A percentile compares a stretch with the other conserved stretches of the same genome.
phyloP scores from a whole-genome alignment of 2,797 vertebrate genomes.

The Enteromius unitaeniatus region DNA sequence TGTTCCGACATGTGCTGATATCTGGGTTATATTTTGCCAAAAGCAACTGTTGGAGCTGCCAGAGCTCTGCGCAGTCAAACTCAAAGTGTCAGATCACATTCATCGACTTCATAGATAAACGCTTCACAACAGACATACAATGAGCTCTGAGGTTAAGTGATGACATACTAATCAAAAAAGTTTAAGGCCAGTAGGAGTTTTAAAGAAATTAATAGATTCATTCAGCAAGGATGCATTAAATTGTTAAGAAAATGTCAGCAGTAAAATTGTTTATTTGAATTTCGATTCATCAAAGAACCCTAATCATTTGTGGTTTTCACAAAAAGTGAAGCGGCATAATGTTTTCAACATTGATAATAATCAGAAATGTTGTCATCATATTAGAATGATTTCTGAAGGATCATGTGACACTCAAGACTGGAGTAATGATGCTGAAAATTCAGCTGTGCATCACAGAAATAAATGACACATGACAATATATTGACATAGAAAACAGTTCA shows the following conservation, averaged over 20 bases:
- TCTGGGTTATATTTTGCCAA: not conserved
- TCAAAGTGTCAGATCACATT: not conserved
- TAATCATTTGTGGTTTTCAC: no score
- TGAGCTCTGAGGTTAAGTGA: not conserved
- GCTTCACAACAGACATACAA: not conserved
- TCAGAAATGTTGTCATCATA: no score
- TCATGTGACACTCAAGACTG: not conserved
- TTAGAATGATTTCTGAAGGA: no score
- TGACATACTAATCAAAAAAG: not conserved
- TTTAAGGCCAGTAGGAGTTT: not conserved
- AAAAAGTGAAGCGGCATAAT: no score
- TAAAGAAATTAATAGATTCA: not conserved
- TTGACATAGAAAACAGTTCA: not conserved
- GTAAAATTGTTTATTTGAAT: no score
- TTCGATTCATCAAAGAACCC: no score
- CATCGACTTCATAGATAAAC: not conserved
- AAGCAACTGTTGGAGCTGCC: not conserved
- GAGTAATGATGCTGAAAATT: not conserved
- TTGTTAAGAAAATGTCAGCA: not conserved
- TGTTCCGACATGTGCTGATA: not conserved
- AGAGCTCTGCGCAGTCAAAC: not conserved
- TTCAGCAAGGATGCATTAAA: not conserved
- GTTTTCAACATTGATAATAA: no score
- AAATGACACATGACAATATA: not conserved
- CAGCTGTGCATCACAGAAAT: not conserved